These are phyloP conservation scores for Coelinius sp. DNA, from an alignment of 2,888 invertebrate genomes.

Conservation along the genomic window DNA sequence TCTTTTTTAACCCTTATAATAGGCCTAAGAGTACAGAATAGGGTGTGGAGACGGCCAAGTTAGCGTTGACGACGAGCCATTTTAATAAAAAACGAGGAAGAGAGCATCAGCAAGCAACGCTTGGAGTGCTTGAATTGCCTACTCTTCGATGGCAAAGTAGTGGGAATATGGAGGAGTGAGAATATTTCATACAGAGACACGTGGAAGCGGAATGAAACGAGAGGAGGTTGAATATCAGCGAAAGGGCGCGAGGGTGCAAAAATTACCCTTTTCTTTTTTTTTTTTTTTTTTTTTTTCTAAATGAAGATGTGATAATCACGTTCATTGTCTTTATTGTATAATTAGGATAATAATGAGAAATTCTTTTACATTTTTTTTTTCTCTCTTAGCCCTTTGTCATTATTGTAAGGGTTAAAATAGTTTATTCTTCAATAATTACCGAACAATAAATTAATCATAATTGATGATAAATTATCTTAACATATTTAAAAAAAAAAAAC, in stretches of 20 bases:
- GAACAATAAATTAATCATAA: conserved; percentile 22
- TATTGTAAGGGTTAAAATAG: neutral
- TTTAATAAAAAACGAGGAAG: conserved; percentile 30
- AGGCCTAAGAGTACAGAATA: conserved; percentile 61
- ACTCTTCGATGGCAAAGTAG: conserved; percentile 68
- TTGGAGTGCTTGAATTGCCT: conserved; percentile 69
- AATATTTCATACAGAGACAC: conserved; percentile 41
- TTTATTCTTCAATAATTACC: conserved; percentile 29
- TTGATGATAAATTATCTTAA: conserved; percentile 22
- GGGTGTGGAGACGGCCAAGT: conserved; percentile 60
- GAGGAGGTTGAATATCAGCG: conserved; percentile 35
- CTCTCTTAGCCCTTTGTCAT: conserved; percentile 13
- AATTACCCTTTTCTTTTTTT: conserved; percentile 14
- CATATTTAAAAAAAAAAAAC: conserved; percentile 10
- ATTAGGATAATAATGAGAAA: conserved; percentile 71
- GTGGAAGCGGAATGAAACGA: conserved; percentile 36
- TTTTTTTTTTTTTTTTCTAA: too few species aligned
- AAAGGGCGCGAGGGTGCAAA: conserved; percentile 35
- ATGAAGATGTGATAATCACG: conserved; percentile 46
- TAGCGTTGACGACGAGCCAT: conserved; percentile 64
- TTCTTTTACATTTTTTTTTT: conserved; percentile 60
- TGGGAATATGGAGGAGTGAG: conserved; percentile 55
- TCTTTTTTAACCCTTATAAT: conserved; percentile 50
- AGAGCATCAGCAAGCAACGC: conserved; percentile 54
- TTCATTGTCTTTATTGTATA: conserved; percentile 70